Evolutionary conservation across 1,140 invertebrate species (phyloP).

Genomic region (Panagrolaimus sp.): DNA sequence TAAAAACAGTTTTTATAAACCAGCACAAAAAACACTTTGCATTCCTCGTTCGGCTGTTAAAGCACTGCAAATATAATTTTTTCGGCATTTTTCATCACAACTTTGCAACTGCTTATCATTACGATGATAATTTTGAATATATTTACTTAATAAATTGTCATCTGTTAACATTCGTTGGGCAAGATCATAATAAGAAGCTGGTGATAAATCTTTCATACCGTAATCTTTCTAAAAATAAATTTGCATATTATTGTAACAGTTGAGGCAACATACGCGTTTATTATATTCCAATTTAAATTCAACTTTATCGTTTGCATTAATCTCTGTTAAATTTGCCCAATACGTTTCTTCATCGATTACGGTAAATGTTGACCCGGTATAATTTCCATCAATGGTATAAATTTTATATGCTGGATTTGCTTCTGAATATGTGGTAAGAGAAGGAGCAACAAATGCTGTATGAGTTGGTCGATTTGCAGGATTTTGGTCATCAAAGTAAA

Average conservation of each 20-base stretch:
- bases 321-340: conserved; percentile 3
- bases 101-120: neutral
- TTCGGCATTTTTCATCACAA: neutral
- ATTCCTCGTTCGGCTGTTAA: conserved; percentile 1
- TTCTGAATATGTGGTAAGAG: conserved; percentile 63
- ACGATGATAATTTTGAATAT: neutral
- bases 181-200: neutral
- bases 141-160: neutral
- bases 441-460: conserved; percentile 38
- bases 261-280: neutral
- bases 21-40: no score
- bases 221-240: conserved; percentile 1
- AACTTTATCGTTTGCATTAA: conserved; percentile 1
- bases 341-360: neutral
- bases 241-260: neutral
- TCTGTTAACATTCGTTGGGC: neutral
- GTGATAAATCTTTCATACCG: conserved; percentile 1
- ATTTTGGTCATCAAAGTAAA: conserved; percentile 38
- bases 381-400: conserved; percentile 81
- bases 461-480: conserved; percentile 33
- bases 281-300: conserved; percentile 8
- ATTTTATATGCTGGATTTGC: conserved; percentile 90
- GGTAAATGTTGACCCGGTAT: conserved; percentile 41
- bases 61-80: conserved; percentile 1
- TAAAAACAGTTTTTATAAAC: no score